Base-by-base conservation (phyloP, 2,797 vertebrate genomes). In the Helostoma temminkii region DNA sequence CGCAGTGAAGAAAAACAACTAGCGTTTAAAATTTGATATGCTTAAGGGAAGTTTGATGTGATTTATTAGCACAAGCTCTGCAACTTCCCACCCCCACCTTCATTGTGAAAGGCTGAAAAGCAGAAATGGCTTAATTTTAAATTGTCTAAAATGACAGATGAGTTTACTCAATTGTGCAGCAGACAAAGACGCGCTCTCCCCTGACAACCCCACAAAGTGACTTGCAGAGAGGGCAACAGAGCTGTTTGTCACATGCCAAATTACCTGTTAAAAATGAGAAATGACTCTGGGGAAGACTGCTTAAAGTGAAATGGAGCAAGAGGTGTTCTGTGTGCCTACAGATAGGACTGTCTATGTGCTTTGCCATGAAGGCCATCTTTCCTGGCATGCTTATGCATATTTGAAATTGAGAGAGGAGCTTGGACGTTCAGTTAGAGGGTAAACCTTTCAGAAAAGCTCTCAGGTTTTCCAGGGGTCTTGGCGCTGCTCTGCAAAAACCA, bases 131-230 rank as follows among this genome's bases (percentile, higher is more conserved):
- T 84, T 86, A 68, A 77, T 84, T 91, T 43, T 86, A 86, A 82
- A 84, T 71, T 66, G 82, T 65, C 87, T 69, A 62, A 88, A 76
- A 87, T 92, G 90, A 93, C 84, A 76, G 90, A 93, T 92, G 90
- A 88, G 78, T 88, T 89, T 66, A 28, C 82, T 55, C 84, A 60
- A 91, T 92, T 91, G 91, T 92, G 70, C 56, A 0, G 32, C 58
- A 28, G 73, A 93, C 92, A 93, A 93, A 91, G 81, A 32, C 56
- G 19, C 61, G 76, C 80, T 83, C 78, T 76, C 74, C 84, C 89
- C 67, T 86, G 88, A 90, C 87, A 83, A 90, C 88, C 69, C 67
- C 63, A 85, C 83, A 75, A 74, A 84, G 72, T 82, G 78, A 67
- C 80, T 68, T 28, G 75, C 74, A 56, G 66, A 56, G 49, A 70